These are phyloP conservation scores for Manis pentadactyla DNA, from an alignment of 2,797 vertebrate species.

Conservation along the genomic window DNA sequence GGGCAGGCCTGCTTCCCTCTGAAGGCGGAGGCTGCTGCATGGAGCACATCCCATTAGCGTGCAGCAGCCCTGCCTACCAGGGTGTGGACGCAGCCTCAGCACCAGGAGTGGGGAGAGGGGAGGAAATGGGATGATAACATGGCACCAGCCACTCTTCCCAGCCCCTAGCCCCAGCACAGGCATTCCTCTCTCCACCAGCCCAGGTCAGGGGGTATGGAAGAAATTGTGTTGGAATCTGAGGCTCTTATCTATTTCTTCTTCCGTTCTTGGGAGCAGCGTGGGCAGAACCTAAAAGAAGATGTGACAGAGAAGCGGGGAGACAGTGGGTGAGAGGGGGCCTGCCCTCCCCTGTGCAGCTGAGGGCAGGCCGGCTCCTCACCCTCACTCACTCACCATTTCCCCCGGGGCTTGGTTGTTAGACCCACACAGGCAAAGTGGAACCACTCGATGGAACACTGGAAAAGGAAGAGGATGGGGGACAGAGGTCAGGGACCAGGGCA, in stretches of 20 bases:
- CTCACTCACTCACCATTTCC: conserved; percentile 94
- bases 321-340: neutral
- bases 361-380: neutral
- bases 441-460: conserved; percentile 98
- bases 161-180: conserved; percentile 54
- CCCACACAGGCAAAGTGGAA: conserved; percentile 99
- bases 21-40: conserved; percentile 9
- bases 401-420: conserved; percentile 97
- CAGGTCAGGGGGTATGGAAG: conserved; percentile 56
- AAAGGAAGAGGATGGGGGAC: conserved; percentile 12
- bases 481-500: neutral
- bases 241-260: conserved; percentile 89
- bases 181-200: conserved; percentile 67
- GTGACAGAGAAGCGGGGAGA: neutral
- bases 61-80: conserved; percentile 52
- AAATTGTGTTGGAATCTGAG: conserved; percentile 79
- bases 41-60: conserved; percentile 16
- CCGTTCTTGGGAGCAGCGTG: conserved; percentile 91
- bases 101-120: conserved; percentile 48
- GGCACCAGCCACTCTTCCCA: conserved; percentile 46
- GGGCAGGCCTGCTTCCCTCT: conserved; percentile 46
- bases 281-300: conserved; percentile 87
- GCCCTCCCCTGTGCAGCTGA: too few species aligned
- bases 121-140: conserved; percentile 10
- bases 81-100: conserved; percentile 72